Percentiles rank a stretch among this genome's conserved stretches.
Conservation (phyloP, 2,113 vertebrate species). For the Tenrec ecaudatus region DNA sequence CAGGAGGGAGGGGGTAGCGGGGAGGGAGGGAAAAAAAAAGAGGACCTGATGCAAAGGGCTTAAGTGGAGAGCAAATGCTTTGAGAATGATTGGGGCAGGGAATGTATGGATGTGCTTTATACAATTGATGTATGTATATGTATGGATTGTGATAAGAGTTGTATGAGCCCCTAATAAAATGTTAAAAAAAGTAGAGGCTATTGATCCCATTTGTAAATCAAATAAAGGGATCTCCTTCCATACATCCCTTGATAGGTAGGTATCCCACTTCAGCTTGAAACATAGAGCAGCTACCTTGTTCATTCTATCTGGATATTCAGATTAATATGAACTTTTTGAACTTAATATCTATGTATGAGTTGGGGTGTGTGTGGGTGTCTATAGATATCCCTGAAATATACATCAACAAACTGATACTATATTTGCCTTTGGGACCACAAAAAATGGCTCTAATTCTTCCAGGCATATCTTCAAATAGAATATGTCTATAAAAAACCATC, state of each 20-base stretch:
- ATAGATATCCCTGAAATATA: not conserved
- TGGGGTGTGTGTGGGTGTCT: no score
- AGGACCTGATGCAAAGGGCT: no score
- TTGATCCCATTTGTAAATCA: not conserved
- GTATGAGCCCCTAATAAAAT: no score
- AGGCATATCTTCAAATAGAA: not conserved
- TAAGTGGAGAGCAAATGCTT: no score
- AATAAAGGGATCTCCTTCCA: not conserved
- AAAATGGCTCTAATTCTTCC: not conserved
- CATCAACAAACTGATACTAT: rapidly evolving
- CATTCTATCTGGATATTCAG: not conserved
- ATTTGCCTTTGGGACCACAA: not conserved
- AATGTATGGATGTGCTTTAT: no score
- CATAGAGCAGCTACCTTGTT: not conserved
- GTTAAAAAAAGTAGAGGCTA: not conserved
- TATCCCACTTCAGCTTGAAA: not conserved
- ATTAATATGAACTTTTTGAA: not conserved
- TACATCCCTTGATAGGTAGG: not conserved
- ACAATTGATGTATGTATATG: no score
- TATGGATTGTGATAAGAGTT: no score
- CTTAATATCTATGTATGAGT: not conserved
- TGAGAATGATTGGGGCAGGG: no score
- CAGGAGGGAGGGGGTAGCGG: no score
- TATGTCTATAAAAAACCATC: not conserved
- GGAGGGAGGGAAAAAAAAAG: no score